Base-by-base conservation (phyloP, 2,113 vertebrate genomes). In the Thalassoma bifasciatum region DNA sequence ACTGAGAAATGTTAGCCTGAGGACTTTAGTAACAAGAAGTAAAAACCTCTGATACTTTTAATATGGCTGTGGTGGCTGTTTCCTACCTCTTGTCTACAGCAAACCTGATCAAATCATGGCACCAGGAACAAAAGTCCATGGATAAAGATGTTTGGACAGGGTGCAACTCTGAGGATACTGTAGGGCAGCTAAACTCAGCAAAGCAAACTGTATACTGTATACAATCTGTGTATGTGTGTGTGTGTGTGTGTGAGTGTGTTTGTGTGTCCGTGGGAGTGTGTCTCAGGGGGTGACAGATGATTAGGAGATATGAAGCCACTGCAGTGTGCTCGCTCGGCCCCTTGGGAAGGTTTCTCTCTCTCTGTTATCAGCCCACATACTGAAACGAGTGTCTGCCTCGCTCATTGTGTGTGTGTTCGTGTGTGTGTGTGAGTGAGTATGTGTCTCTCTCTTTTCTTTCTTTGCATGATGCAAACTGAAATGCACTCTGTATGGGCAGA, bases 271-370 rank as follows among this genome's bases (percentile, higher is more conserved):
- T 66, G 36, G 36, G 38, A 58, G 68, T 51, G 56, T 63, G 21
- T 70, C 52, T 66, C 47, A 11, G 9, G 34, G 54, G 47, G 66
- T 81, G 82, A 85, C 79, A 70, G 68, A 80, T 70, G 73, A 85
- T 85, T 73, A 81, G 69, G 76, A 77, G 71, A 85, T 75, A 76
- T 66, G 52, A 72, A 56, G 44, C 26, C 61, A 23, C 65, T 61
- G 58, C 66, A 53, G 66, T 73, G 77, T 38, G 74, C 57, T 65
- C 6, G 51, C 49, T 54, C 38, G 24, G 66, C 65, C 77, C 57
- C 77, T 19, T 74, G 76, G 79, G 82, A 78, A 67, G 58, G 23
- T 62, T 53, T 62, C 50, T 52, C 62, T 44, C 38, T 52, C 62
- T 44, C 38, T 37, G 51, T 78, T 79, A 73, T 72, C 81, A 66